Evolutionary conservation across 2,888 invertebrate genomes (phyloP), one percentile per base, ranked within the genome.

Genomic region (Agapostemon virescens): DNA sequence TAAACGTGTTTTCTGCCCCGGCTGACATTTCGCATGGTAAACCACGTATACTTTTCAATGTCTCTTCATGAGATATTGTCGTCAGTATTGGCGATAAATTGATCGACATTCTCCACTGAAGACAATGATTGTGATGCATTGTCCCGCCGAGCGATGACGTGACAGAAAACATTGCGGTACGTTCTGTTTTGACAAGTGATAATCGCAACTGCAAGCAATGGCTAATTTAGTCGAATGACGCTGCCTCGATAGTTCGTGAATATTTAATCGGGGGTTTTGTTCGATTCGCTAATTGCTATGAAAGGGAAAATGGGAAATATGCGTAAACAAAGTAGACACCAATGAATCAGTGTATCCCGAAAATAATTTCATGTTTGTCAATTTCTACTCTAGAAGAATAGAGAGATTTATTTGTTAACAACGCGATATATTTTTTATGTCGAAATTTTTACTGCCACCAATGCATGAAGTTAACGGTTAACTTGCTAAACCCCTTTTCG

Each of bases 101-200:
- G 52, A 40, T 66, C 26, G 20, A 2, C 42, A 40, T 26, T 40
- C 26, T 66, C 40, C 7, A 0, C 26, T 9, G 26, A 40, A 40
- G 26, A 66, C 66, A 66, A 66, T 66, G 40, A 42, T 66, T 66
- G 42, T 42, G 40, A 36, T 17, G 26, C 52, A 69, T 69, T 38
- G 69, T 55, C 26, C 23, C 38, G 38, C 38, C 36, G 23, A 38
- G 38, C 38, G 38, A 17, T 26, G 52, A 20, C 26, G 26, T 38
- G 38, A 55, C 38, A 38, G 49, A 55, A 58, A 69, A 55, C 38
- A 38, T 5, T 20, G 30, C 30, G 2, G 13, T n/a, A 11, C n/a
- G 26, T 40, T 26, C 30, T 13, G 42, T 1, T 55, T 55, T 15
- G 23, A 26, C 52, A 42, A 70, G 42, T 42, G 70, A 33, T 42